Evolutionary conservation across 2,797 vertebrate genomes (phyloP), one percentile per base, ranked within the genome.

Genomic region (Acomys russatus): DNA sequence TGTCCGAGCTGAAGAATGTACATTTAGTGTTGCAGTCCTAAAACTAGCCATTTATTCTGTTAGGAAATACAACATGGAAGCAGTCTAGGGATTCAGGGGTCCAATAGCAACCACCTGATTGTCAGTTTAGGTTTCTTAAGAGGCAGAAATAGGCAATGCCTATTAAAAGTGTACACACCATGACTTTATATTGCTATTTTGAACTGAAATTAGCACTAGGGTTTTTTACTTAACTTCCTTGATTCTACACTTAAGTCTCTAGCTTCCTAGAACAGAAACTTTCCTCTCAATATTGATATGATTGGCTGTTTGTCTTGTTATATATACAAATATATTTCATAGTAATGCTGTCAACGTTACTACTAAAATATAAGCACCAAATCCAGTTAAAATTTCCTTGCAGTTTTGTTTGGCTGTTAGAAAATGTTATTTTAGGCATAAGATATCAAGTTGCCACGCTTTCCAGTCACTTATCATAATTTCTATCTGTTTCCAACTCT

Each of bases 381-480:
- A 64, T 25, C 49, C 12, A 59, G 63, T 64, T 61, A 82, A 82
- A 30, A 92, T 78, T 86, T 83, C 8, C 77, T 94, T 92, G 35
- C 9, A 73, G 11, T 64, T 89, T 14, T 44, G 33, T 86, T 85
- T 93, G 61, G 0, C 11, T 92, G 30, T 70, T 92, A 89, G 88
- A 76, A 59, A 88, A n/a, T 70, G 20, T 71, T 4, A 2, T 56
- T 76, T 23, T 49, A 64, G 68, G 44, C 25, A 82, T 38, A 3
- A 74, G 59, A 1, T 71, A 63, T 18, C 59, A 90, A 63, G 4
- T 83, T 12, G 51, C 17, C 77, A 22, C 61, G 4, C 78, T 95
- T 95, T 66, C 18, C 86, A 77, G 18, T 93, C 23, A 95, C 44
- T 77, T 89, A 74, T 92, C 89, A 73, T 80, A 82, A 87, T 68